Conservation (phyloP, 1,140 invertebrate species). For the Caenorhabditis inopinata region DNA sequence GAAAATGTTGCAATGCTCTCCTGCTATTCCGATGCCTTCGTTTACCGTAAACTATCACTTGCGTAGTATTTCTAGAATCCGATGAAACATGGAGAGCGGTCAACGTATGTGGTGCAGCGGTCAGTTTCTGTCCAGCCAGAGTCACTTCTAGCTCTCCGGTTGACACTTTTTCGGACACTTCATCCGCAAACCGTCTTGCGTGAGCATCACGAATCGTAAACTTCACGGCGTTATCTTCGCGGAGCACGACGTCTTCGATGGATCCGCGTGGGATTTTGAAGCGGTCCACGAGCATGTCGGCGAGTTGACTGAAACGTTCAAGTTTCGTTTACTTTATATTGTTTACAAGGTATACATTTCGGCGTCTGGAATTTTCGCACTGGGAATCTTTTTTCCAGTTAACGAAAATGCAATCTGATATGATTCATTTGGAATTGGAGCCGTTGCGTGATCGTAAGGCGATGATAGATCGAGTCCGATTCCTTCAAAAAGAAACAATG, state of each 20-base stretch:
- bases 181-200: conserved; percentile 52
- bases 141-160: conserved; percentile 42
- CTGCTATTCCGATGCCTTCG: background rate
- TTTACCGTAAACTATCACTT: conserved; percentile 48
- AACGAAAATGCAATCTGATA: conserved; percentile 55
- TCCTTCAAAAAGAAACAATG: conserved; percentile 22
- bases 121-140: conserved; percentile 45
- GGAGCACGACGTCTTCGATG: conserved; percentile 35
- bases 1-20: background rate
- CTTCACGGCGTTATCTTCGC: conserved; percentile 56
- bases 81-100: conserved; percentile 47
- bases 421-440: conserved; percentile 36
- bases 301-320: conserved; percentile 8
- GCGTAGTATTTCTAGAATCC: background rate
- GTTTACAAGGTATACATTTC: conserved; percentile 1
- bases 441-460: conserved; percentile 41
- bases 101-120: conserved; percentile 52
- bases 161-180: conserved; percentile 54
- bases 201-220: conserved; percentile 52
- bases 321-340: background rate
- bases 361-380: background rate
- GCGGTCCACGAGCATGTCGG: background rate
- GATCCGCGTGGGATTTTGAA: conserved; percentile 31
- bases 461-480: conserved; percentile 40
- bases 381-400: conserved; percentile 48